A percentile compares a stretch with the other conserved stretches of the same genome.
Evolutionary conservation across 2,888 invertebrate species (phyloP).

Genomic region (Drosophila siamana): DNA sequence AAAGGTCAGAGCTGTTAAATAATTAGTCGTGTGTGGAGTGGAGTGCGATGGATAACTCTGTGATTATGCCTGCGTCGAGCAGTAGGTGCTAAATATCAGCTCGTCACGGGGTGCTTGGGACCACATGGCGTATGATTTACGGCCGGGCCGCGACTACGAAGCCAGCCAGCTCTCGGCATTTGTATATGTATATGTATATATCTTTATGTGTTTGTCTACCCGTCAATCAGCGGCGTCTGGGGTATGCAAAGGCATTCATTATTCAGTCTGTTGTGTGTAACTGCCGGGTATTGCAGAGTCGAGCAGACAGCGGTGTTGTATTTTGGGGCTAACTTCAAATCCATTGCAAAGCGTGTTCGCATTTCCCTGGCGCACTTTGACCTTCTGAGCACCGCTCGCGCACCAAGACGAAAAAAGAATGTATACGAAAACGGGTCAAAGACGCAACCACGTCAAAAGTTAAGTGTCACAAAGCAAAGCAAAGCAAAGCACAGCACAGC

Average conservation of each 20-base stretch:
- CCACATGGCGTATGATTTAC: constrained; percentile 73
- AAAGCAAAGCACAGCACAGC: constrained; percentile 43
- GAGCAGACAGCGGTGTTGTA: background rate
- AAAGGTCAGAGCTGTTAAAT: constrained; percentile 36
- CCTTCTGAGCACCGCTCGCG: constrained; percentile 45
- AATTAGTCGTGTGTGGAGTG: background rate
- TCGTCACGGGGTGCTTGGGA: constrained; percentile 20
- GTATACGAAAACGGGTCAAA: constrained; percentile 61
- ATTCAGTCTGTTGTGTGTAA: too few species aligned
- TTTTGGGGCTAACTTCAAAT: constrained; percentile 23
- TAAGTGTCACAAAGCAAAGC: constrained; percentile 72
- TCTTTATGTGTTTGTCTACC: too few species aligned
- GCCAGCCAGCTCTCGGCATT: too few species aligned
- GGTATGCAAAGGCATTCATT: too few species aligned
- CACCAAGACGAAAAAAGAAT: constrained; percentile 1
- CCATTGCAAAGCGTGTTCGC: constrained; percentile 18
- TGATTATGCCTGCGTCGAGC: background rate
- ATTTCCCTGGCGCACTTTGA: constrained; percentile 36
- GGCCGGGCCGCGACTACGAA: too few species aligned
- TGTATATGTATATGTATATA: too few species aligned
- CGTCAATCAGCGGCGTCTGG: too few species aligned
- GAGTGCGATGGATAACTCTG: background rate
- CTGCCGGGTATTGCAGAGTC: background rate
- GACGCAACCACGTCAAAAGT: constrained; percentile 70
- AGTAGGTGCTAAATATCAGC: constrained; percentile 26